Evolutionary conservation across 2,113 vertebrate species (phyloP).

Genomic region (Rhabdomys dilectus): DNA sequence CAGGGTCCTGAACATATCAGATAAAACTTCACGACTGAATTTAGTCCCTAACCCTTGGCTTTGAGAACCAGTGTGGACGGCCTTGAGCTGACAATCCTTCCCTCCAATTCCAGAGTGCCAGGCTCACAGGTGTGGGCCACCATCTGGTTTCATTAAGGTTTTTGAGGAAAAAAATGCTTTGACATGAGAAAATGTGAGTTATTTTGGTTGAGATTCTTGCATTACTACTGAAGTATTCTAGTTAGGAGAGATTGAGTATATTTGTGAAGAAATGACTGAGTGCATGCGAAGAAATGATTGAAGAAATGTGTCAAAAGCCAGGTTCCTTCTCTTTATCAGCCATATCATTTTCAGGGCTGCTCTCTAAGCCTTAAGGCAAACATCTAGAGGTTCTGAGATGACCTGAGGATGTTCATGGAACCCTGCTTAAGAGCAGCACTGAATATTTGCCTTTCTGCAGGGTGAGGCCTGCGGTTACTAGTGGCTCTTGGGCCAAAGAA

Average conservation of each 20-base stretch:
- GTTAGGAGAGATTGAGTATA: not conserved
- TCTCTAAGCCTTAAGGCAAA: not conserved
- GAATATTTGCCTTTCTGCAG: not conserved
- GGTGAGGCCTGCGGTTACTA: not conserved
- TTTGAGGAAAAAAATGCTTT: constrained; percentile 21
- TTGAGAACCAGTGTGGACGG: not conserved
- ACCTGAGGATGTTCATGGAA: not conserved
- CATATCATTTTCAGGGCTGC: constrained; percentile 7
- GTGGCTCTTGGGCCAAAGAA: not conserved
- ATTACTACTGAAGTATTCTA: not conserved
- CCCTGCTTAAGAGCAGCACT: not conserved
- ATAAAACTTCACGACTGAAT: not conserved
- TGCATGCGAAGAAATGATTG: not conserved
- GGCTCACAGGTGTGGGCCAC: not conserved
- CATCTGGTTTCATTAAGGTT: not conserved
- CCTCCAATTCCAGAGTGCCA: not conserved
- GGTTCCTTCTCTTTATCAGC: not conserved
- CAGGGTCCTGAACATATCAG: not conserved
- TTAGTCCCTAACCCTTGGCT: not conserved
- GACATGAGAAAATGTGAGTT: not conserved
- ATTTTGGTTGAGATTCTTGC: not conserved
- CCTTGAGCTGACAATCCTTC: not conserved
- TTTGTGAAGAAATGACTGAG: constrained; percentile 9
- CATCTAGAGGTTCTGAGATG: not conserved
- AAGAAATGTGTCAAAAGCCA: not conserved